phyloP scores from a whole-genome alignment of 53 echinoderm and acorn worm species.

The Crossaster papposus region DNA sequence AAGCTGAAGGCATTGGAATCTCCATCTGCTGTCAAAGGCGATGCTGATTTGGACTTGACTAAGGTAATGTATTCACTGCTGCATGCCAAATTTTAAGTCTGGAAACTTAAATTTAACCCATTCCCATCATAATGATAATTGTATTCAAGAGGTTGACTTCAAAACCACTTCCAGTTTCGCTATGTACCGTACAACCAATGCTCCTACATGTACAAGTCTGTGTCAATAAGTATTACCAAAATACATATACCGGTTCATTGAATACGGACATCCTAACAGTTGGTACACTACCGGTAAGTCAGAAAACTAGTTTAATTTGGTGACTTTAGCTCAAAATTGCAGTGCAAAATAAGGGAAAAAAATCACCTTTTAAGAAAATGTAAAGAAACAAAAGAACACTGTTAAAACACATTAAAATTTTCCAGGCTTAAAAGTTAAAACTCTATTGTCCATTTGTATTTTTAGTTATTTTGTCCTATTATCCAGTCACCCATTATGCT shows the following conservation, averaged over 20 bases:
- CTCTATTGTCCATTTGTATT: background rate
- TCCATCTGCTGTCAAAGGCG: slow-evolving; percentile 46
- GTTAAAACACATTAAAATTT: background rate
- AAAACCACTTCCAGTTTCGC: background rate
- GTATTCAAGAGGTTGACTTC: background rate
- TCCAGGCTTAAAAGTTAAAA: slow-evolving; percentile 43
- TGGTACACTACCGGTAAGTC: too few relatives aligned
- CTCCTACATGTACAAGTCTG: too few relatives aligned
- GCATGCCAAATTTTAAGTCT: background rate
- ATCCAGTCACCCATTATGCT: slow-evolving; percentile 14
- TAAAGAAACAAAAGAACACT: background rate
- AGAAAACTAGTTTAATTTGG: too few relatives aligned
- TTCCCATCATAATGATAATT: background rate
- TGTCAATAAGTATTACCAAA: too few relatives aligned
- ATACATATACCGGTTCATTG: too few relatives aligned
- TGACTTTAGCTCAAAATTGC: too few relatives aligned
- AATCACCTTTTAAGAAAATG: background rate
- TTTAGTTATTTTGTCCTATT: background rate
- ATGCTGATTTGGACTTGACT: slow-evolving; percentile 57
- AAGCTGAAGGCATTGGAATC: slow-evolving; percentile 48
- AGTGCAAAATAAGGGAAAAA: background rate
- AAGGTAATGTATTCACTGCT: slow-evolving; percentile 58
- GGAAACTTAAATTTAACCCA: background rate
- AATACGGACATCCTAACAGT: too few relatives aligned
- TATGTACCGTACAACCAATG: too few relatives aligned